Conservation (phyloP, 2,113 vertebrate genomes). For the Pseudorhombus dupliciocellatus region DNA sequence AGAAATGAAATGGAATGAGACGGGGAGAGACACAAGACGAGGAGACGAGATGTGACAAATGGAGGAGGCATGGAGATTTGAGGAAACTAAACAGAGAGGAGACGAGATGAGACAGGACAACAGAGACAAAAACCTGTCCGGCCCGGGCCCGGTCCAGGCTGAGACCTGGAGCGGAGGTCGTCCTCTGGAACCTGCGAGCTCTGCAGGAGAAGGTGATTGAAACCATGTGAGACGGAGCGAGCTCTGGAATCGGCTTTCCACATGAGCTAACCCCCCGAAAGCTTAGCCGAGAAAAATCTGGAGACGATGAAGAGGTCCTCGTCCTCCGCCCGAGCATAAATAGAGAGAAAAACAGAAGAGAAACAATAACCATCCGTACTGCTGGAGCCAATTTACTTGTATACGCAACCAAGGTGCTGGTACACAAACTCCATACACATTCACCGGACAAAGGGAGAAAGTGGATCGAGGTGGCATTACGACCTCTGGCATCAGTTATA, state of each 20-base stretch:
- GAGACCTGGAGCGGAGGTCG: constrained; percentile 48
- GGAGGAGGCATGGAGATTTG: background rate
- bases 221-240: constrained; percentile 84
- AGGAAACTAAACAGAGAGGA: background rate
- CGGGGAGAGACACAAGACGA: background rate
- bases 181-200: constrained; percentile 60
- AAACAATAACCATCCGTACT: constrained; percentile 13
- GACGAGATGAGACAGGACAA: background rate
- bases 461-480: constrained; percentile 46
- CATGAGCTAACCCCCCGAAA: constrained; percentile 72
- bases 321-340: constrained; percentile 55
- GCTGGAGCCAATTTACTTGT: constrained; percentile 23
- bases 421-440: constrained; percentile 10
- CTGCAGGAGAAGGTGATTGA: constrained; percentile 74
- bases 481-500: constrained; percentile 49
- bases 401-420: constrained; percentile 27
- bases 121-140: constrained; percentile 24
- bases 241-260: constrained; percentile 75
- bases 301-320: constrained; percentile 66
- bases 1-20: background rate
- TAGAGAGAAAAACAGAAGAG: constrained; percentile 54
- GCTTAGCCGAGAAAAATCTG: constrained; percentile 72
- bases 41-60: background rate
- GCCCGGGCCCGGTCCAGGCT: constrained; percentile 42
- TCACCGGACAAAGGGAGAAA: constrained; percentile 16